Percentiles rank a stretch among this genome's conserved stretches.
Conservation (phyloP, 2,797 vertebrate species). For the Cryptoblepharus egeriae region DNA sequence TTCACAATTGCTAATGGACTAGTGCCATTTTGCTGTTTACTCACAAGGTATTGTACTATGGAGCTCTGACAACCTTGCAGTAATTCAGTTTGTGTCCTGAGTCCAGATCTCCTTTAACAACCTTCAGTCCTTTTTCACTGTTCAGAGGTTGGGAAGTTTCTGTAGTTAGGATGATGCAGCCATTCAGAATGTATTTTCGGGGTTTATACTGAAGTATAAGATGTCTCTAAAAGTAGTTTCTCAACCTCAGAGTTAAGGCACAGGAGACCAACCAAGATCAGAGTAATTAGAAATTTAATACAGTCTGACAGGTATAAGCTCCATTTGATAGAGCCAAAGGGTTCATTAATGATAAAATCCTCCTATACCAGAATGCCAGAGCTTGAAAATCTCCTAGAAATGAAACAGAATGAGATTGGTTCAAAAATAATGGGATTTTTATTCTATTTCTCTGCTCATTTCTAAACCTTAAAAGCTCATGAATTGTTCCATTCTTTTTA, state of each 20-base stretch:
- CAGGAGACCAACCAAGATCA: background rate
- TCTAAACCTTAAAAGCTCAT: background rate
- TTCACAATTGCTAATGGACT: background rate
- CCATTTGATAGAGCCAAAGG: background rate
- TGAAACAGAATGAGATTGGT: background rate
- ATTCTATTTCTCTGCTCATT: background rate
- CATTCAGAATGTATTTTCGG: background rate
- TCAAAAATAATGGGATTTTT: background rate
- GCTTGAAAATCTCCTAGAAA: background rate
- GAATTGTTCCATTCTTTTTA: background rate
- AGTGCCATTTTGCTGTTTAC: background rate
- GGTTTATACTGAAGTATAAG: background rate
- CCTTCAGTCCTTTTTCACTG: background rate
- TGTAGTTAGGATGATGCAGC: background rate
- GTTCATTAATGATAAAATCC: background rate
- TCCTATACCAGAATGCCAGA: background rate
- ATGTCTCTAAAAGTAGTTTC: background rate
- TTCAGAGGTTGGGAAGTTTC: background rate
- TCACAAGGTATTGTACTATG: background rate
- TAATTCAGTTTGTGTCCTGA: background rate
- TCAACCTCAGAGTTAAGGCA: background rate
- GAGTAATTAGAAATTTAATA: constrained; percentile 16
- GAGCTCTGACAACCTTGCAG: background rate
- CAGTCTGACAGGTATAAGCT: background rate
- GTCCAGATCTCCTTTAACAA: constrained; percentile 48